Evolutionary conservation across 1,140 invertebrate species (phyloP).

Genomic region (Hypsibius dujardini): DNA sequence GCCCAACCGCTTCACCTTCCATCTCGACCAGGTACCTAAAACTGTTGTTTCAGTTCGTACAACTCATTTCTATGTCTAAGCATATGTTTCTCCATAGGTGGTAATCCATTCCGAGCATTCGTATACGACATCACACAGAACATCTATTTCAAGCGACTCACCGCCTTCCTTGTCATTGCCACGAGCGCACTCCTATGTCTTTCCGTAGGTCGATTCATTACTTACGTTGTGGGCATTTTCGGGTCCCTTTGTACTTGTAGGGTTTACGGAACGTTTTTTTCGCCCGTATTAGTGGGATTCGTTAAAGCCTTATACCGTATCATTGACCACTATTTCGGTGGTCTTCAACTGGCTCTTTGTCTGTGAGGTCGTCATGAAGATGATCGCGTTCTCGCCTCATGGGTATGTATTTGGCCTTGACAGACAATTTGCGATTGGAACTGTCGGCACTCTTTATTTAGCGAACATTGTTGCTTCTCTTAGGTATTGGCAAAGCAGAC

Average conservation of each 20-base stretch:
- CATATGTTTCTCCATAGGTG: slow-evolving; percentile 25
- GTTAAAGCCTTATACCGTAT: slow-evolving; percentile 46
- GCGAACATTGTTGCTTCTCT: too few species aligned
- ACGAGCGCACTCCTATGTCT: slow-evolving; percentile 80
- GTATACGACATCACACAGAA: slow-evolving; percentile 97
- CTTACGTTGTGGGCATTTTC: background rate
- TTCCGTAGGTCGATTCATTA: slow-evolving; percentile 46
- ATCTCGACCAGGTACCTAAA: slow-evolving; percentile 74
- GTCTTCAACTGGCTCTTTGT: slow-evolving; percentile 45
- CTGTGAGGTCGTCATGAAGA: slow-evolving; percentile 73
- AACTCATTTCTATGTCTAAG: slow-evolving; percentile 9
- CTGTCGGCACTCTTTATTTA: too few species aligned
- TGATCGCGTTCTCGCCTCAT: slow-evolving; percentile 87
- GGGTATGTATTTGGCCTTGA: slow-evolving; percentile 35
- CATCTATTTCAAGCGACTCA: slow-evolving; percentile 79
- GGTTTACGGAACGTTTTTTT: background rate
- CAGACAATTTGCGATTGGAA: too few species aligned
- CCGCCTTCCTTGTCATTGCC: slow-evolving; percentile 72
- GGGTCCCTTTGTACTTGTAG: slow-evolving; percentile 18
- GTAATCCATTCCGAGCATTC: slow-evolving; percentile 55
- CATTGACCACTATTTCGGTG: slow-evolving; percentile 66
- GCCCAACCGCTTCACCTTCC: slow-evolving; percentile 95
- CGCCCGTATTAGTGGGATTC: slow-evolving; percentile 36
- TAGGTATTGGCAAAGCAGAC: slow-evolving; percentile 80
- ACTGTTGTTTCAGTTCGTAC: slow-evolving; percentile 25